Conservation (phyloP, 2,797 vertebrate species). For the Capromys pilorides region DNA sequence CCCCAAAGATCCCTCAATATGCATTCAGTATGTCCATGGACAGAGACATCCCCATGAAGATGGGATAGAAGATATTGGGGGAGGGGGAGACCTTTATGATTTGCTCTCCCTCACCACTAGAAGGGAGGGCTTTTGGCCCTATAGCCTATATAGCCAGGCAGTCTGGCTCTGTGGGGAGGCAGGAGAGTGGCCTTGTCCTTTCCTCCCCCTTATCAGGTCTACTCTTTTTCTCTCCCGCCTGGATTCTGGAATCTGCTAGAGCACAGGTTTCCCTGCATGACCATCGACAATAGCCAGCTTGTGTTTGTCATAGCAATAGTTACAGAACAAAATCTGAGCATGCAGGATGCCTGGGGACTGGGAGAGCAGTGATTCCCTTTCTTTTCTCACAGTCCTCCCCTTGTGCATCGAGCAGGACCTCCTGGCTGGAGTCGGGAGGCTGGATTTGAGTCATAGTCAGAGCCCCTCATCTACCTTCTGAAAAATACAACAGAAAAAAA, state of each 20-base stretch:
- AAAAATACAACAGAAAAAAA: neutral
- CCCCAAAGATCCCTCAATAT: neutral
- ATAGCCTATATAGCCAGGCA: neutral
- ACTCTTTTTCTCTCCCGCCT: neutral
- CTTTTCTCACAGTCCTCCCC: neutral
- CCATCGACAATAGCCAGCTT: neutral
- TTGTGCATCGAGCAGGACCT: neutral
- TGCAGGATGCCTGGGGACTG: neutral
- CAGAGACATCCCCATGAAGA: neutral
- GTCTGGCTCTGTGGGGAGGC: too few species aligned
- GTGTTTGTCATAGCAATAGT: slow-evolving; percentile 25
- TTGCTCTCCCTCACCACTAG: neutral
- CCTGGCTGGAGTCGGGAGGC: neutral
- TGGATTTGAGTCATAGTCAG: neutral
- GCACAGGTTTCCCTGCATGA: slow-evolving; percentile 26
- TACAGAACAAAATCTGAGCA: neutral
- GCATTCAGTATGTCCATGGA: neutral
- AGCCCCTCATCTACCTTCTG: slow-evolving; percentile 35
- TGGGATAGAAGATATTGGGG: fast-evolving
- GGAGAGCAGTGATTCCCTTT: neutral
- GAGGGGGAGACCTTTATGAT: fast-evolving
- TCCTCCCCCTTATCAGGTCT: neutral
- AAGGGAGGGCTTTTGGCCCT: neutral
- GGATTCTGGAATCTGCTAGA: slow-evolving; percentile 11
- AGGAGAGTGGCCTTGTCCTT: neutral